Evolutionary conservation across 2,888 invertebrate genomes (phyloP).

Genomic region (Drosophila neutralis): DNA sequence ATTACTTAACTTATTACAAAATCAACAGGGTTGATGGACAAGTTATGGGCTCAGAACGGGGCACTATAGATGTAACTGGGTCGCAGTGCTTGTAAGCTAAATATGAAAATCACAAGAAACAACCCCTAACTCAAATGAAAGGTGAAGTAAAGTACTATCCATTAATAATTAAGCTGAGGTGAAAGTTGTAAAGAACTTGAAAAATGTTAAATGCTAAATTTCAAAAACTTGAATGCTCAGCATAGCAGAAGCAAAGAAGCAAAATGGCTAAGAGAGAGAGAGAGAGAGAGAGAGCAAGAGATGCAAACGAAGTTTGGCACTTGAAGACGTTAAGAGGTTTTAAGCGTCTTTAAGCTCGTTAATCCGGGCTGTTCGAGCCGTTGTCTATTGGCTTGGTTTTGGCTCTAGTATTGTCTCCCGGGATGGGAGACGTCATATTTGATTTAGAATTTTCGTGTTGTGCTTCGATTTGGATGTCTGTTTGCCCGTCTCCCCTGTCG

Average conservation of each 20-base stretch:
- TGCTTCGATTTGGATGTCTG: constrained; percentile 29
- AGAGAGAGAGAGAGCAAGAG: neutral
- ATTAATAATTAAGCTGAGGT: constrained; percentile 1
- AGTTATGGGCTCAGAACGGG: neutral
- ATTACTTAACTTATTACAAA: too few species aligned
- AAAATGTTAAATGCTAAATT: neutral
- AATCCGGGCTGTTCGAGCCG: constrained; percentile 24
- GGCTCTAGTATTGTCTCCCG: constrained; percentile 16
- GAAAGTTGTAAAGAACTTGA: neutral
- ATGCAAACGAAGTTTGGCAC: constrained; percentile 33
- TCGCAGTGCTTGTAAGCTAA: neutral
- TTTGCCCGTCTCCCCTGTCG: constrained; percentile 6
- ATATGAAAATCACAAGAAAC: neutral
- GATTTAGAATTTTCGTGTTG: constrained; percentile 67
- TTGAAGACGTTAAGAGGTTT: constrained; percentile 57
- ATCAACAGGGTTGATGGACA: neutral
- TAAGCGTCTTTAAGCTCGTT: constrained; percentile 60
- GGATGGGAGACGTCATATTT: constrained; percentile 52
- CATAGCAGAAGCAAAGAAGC: neutral
- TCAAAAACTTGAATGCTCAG: neutral
- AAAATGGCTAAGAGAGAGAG: constrained; percentile 1
- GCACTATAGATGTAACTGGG: neutral
- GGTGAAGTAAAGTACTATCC: neutral
- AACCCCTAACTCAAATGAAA: neutral
- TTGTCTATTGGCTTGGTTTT: constrained; percentile 56